Conservation (phyloP, 37 sponge, comb jelly and placozoan genomes). For the Hormiphora californensis region DNA sequence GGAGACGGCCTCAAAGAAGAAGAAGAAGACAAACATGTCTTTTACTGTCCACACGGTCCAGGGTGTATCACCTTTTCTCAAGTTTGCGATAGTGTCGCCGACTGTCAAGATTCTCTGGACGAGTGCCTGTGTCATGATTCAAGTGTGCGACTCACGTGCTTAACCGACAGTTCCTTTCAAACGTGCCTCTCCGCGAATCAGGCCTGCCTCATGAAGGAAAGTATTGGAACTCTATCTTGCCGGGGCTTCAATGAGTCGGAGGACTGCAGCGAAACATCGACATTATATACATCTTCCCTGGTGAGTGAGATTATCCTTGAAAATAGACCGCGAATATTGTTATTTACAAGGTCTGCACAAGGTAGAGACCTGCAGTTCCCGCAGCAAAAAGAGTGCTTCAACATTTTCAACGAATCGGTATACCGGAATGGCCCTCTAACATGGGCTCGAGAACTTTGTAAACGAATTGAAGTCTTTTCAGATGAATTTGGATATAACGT, state of each 20-base stretch:
- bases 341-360: no score
- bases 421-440: no score
- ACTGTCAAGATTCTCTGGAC: background rate
- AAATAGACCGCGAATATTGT: no score
- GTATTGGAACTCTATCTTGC: background rate
- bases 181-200: background rate
- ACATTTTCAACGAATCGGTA: no score
- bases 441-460: no score
- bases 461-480: no score
- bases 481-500: no score
- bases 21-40: background rate
- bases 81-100: background rate
- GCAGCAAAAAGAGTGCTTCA: no score
- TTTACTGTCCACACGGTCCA: conserved; percentile 15
- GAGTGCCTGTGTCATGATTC: background rate
- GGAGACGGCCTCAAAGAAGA: no score
- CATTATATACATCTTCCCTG: background rate
- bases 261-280: background rate
- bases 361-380: no score
- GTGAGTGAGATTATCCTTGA: no score
- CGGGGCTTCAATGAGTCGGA: background rate
- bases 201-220: background rate
- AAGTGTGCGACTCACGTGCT: background rate
- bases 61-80: background rate
- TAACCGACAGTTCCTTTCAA: background rate